Conservation (phyloP, 53 echinoderm and acorn worm species). For the Astropecten irregularis region DNA sequence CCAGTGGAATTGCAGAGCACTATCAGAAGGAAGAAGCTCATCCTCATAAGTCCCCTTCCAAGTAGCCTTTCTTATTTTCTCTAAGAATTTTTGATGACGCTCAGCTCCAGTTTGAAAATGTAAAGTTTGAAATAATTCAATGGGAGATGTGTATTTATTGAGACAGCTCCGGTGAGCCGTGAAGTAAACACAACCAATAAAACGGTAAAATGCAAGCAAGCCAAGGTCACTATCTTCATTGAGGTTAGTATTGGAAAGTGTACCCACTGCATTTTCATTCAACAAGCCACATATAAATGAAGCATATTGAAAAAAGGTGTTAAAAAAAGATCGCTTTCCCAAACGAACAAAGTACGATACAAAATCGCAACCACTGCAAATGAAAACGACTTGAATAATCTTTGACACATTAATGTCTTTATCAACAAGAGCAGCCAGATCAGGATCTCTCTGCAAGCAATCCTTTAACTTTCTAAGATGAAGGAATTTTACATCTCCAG, state of each 20-base stretch:
- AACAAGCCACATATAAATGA: slow-evolving; percentile 57
- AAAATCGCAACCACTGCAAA: too few species aligned
- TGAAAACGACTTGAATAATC: slow-evolving; percentile 61
- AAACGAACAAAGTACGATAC: slow-evolving; percentile 70
- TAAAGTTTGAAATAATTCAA: slow-evolving; percentile 40
- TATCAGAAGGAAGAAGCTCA: too few species aligned
- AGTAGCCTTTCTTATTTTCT: slow-evolving; percentile 11
- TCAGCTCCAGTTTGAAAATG: not conserved
- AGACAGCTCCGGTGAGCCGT: slow-evolving; percentile 51
- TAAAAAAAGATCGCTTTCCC: too few species aligned
- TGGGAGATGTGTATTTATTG: slow-evolving; percentile 57
- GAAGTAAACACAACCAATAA: slow-evolving; percentile 66
- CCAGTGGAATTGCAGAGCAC: slow-evolving; percentile 64
- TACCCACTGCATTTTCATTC: slow-evolving; percentile 8
- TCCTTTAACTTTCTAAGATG: slow-evolving; percentile 19
- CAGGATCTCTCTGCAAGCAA: slow-evolving; percentile 24
- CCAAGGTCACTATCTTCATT: slow-evolving; percentile 33
- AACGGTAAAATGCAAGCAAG: slow-evolving; percentile 56
- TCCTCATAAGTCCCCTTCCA: too few species aligned
- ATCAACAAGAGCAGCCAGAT: slow-evolving; percentile 11
- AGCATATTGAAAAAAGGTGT: too few species aligned
- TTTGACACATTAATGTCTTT: slow-evolving; percentile 20
- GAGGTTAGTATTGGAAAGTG: slow-evolving; percentile 9
- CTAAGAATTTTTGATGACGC: slow-evolving; percentile 6
- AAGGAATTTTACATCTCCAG: slow-evolving; percentile 33